Conservation (phyloP, 1,140 invertebrate genomes). For the Listronotus oregonensis region DNA sequence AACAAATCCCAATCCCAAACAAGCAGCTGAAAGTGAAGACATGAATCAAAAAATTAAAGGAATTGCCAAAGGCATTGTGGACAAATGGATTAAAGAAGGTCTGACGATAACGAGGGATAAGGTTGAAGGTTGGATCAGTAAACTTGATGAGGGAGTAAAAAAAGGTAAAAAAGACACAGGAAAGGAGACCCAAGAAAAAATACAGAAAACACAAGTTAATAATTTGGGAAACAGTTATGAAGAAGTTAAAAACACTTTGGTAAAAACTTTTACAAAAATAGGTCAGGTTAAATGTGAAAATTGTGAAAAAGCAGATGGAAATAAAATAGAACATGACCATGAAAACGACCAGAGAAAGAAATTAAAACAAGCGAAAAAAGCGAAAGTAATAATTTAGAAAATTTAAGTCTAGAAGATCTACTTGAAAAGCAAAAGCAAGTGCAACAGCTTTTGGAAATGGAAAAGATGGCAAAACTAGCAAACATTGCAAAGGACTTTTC, state of each 20-base stretch:
- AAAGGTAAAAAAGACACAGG: neutral
- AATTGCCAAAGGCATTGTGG: slow-evolving; percentile 26
- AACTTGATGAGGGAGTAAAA: slow-evolving; percentile 11
- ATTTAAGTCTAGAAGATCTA: slow-evolving; percentile 1
- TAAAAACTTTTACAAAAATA: slow-evolving; percentile 26
- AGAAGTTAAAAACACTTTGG: slow-evolving; percentile 20
- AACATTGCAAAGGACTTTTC: neutral
- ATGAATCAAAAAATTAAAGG: slow-evolving; percentile 27
- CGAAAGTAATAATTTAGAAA: neutral
- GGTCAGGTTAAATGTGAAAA: slow-evolving; percentile 18
- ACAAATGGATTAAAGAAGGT: slow-evolving; percentile 31
- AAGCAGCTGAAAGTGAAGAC: neutral
- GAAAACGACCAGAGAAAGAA: neutral
- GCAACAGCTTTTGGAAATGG: neutral
- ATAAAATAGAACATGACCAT: neutral
- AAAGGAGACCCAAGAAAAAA: neutral
- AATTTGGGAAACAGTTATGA: slow-evolving; percentile 9
- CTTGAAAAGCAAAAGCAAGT: neutral
- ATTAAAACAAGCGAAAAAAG: too few relatives aligned
- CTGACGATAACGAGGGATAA: slow-evolving; percentile 23
- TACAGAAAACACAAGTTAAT: neutral
- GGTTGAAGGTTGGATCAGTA: slow-evolving; percentile 25
- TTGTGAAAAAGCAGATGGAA: slow-evolving; percentile 14
- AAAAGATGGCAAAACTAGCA: slow-evolving; percentile 9
- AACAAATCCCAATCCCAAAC: neutral